Evolutionary conservation across 37 sponge, comb jelly and placozoan species (phyloP), one percentile per base, ranked within the genome.

Genomic region (Spongia lamella): DNA sequence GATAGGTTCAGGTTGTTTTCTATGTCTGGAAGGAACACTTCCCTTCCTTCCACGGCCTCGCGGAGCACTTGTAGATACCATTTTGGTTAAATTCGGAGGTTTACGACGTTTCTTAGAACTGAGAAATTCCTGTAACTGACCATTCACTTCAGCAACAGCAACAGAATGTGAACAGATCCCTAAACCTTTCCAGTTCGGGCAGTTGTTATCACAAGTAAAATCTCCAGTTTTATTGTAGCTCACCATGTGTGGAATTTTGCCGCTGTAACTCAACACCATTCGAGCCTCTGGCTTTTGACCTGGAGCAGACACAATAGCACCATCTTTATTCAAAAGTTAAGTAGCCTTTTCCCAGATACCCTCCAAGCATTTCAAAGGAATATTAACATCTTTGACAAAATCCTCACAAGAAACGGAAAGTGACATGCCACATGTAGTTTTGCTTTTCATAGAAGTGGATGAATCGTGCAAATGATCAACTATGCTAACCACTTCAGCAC

Each of bases 31-130:
- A 43, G 60, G 40, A 74, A 56, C 62, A 20, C 75, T 61, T 37
- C 75, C 75, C 49, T 74, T 74, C 38, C 75, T 27, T n/a, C 75
- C 61, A 9, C 75, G 32, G 13, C 75, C 75, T 38, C 61, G 32
- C 57, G 75, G 75, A 57, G 57, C 57, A 19, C 24, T 56, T 11
- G 72, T 47, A 3, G 80, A 69, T 17, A 61, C 26, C 4, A 74
- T 59, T 1, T 56, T 27, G 7, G 60, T 74, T n/a, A 59, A 13
- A 26, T 58, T 74, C 15, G 62, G 26, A 11, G 33, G 29, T 29
- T 61, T 61, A 43, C 47, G 47, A 43, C 47, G 47, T 43, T 43
- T 43, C 9, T 43, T 43, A 43, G 7, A 13, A 20, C 17, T 35
- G 0, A 66, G 19, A 13, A 66, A 66, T 22, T 34, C 20, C 21